A percentile compares a stretch with the other conserved stretches of the same genome.
Evolutionary conservation across 92 coral and sea anemone genomes (phyloP).

Genomic region (Palythoa grandis): DNA sequence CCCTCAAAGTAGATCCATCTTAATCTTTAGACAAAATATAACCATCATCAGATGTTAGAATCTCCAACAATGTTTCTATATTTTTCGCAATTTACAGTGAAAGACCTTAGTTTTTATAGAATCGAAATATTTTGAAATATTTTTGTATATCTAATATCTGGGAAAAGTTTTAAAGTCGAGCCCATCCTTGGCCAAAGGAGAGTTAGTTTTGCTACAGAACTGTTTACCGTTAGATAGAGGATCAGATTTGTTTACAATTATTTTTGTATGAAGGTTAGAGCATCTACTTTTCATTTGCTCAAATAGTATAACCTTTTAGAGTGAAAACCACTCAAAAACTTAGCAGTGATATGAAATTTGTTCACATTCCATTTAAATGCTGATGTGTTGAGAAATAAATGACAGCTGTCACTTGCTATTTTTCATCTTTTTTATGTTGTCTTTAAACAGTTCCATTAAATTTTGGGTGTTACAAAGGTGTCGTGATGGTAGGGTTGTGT

Average conservation of each 20-base stretch:
- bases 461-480: not conserved
- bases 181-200: conserved; percentile 34
- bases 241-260: conserved; percentile 30
- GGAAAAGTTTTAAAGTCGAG: conserved; percentile 16
- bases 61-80: not conserved
- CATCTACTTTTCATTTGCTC: conserved; percentile 15
- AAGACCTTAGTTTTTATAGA: conserved; percentile 22
- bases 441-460: not conserved
- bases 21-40: not conserved
- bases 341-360: not conserved
- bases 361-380: not conserved
- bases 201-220: conserved; percentile 29
- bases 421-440: not conserved
- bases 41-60: not conserved
- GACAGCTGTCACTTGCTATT: not conserved
- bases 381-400: conserved; percentile 29
- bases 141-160: conserved; percentile 13
- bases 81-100: not conserved
- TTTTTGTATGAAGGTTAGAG: conserved; percentile 32
- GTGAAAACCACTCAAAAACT: not conserved
- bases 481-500: not conserved
- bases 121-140: conserved; percentile 13
- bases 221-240: conserved; percentile 6
- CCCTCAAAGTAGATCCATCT: not conserved
- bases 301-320: conserved; percentile 8